Conservation (phyloP, 2,888 invertebrate genomes). For the Lepidocyrtoides sp. region DNA sequence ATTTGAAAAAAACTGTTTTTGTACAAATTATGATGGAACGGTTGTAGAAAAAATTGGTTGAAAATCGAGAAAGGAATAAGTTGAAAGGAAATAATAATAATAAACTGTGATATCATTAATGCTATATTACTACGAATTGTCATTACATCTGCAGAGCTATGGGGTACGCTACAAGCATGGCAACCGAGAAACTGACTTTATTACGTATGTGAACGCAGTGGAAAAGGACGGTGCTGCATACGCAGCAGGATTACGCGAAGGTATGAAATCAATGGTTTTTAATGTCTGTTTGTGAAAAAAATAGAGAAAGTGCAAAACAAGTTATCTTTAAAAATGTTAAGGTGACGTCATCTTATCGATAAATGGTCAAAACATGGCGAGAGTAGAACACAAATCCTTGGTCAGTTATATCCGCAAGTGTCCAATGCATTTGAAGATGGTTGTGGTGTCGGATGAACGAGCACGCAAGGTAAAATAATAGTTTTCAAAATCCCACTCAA, state of each 20-base stretch:
- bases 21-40: too few species aligned
- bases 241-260: slow-evolving; percentile 97
- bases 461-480: slow-evolving; percentile 96
- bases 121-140: slow-evolving; percentile 78
- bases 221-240: slow-evolving; percentile 97
- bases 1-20: too few species aligned
- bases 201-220: slow-evolving; percentile 97
- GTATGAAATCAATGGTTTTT: slow-evolving; percentile 86
- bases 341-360: slow-evolving; percentile 98
- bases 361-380: slow-evolving; percentile 98
- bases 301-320: too few species aligned
- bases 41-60: too few species aligned
- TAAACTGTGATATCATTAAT: background rate
- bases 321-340: too few species aligned
- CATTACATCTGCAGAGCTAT: slow-evolving; percentile 91
- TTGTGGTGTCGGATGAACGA: slow-evolving; percentile 98
- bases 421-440: slow-evolving; percentile 97
- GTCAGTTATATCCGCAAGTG: slow-evolving; percentile 97
- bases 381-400: slow-evolving; percentile 96
- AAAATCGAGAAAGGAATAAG: too few species aligned
- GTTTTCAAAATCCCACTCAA: too few species aligned
- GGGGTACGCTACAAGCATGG: slow-evolving; percentile 98
- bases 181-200: slow-evolving; percentile 95
- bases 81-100: too few species aligned
- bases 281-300: slow-evolving; percentile 73